Evolutionary conservation across 2,113 vertebrate genomes (phyloP).

Genomic region (Bambusicola thoracicus): DNA sequence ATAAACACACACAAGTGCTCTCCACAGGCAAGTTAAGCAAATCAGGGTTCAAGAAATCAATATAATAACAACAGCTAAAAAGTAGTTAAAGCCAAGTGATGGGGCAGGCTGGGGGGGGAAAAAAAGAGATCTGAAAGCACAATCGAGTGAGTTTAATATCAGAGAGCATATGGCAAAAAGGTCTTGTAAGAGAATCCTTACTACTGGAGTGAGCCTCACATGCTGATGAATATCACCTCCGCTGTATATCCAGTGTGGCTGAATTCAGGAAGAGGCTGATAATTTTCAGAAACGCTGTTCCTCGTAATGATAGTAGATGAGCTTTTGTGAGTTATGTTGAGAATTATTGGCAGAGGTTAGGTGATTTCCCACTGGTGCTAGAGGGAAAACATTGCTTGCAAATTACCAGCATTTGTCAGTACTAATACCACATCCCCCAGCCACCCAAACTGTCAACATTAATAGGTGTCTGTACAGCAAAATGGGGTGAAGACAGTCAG

Average conservation of each 20-base stretch:
- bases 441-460: slow-evolving; percentile 64
- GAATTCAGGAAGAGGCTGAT: slow-evolving; percentile 24
- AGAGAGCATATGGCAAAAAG: slow-evolving; percentile 45
- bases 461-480: slow-evolving; percentile 59
- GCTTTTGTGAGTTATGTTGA: slow-evolving; percentile 62
- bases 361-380: slow-evolving; percentile 67
- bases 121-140: slow-evolving; percentile 21
- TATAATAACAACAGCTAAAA: slow-evolving; percentile 5
- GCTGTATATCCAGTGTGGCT: slow-evolving; percentile 25
- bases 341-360: slow-evolving; percentile 69
- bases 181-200: slow-evolving; percentile 56
- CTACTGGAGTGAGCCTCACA: slow-evolving; percentile 18
- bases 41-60: background rate
- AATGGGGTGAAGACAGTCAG: slow-evolving; percentile 50
- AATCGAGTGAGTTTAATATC: slow-evolving; percentile 44
- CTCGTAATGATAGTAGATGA: slow-evolving; percentile 58
- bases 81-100: slow-evolving; percentile 17
- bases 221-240: slow-evolving; percentile 38
- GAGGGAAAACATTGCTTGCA: slow-evolving; percentile 67
- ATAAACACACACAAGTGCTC: background rate
- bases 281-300: slow-evolving; percentile 45
- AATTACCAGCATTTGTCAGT: slow-evolving; percentile 74
- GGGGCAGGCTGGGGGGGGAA: background rate
- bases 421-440: slow-evolving; percentile 66
- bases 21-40: slow-evolving; percentile 1